Base-by-base conservation (phyloP, 2,797 vertebrate species). In the Microctenopoma steveboyesi region DNA sequence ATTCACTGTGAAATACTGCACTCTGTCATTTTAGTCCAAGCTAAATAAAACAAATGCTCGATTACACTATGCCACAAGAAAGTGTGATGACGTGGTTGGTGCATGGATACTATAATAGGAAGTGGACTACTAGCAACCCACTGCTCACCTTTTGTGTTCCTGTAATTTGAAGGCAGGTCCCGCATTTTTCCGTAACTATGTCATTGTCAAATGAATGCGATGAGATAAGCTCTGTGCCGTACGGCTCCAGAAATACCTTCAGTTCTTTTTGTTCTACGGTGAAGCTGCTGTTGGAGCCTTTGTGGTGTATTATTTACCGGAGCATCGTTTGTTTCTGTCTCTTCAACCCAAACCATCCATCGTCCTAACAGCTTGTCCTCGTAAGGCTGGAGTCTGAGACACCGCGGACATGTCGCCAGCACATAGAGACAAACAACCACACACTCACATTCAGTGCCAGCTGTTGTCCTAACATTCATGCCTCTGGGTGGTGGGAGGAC, bases 51-150 rank as follows among this genome's bases (percentile, higher is more conserved):
- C 58, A 76, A 67, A 79, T 33, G 55, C 71, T 72, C 33, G 42
- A 58, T 85, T 67, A 72, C 68, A 69, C 39, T 47, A 61, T 0
- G 43, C 64, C 45, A 56, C 56, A 11, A 81, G 43, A 72, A 56
- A 64, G 53, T 64, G 37, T 76, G 71, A 79, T 69, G 72, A 76
- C 42, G 51, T 5, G 67, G 63, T 71, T 67, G 48, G 67, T 47
- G 75, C 30, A 28, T 18, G 57, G 43, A 60, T 70, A 81, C 82
- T 88, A 82, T 81, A 86, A 85, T 59, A 84, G 73, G 76, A 81
- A 80, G 52, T 63, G 28, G 70, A 76, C 65, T 35, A 65, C 57
- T 30, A 47, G 57, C 42, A 63, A 62, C 43, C 43, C 57, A 28
- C 59, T 64, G 56, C 53, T 64, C 8, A 46, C 52, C 60, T 72